Conservation (phyloP, 1,140 invertebrate species). For the Calliopsis andreniformis region DNA sequence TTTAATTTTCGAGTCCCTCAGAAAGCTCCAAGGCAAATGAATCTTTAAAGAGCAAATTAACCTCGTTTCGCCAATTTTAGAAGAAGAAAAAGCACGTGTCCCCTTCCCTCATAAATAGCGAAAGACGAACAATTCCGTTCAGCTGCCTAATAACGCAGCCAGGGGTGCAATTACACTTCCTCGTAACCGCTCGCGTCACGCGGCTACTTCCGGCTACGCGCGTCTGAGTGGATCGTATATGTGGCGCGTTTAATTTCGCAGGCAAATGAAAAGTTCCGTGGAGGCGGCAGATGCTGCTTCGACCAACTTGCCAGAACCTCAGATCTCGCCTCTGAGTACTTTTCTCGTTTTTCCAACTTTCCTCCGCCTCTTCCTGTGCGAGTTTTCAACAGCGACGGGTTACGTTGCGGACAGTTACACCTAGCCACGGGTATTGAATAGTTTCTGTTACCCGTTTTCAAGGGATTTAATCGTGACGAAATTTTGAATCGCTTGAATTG, state of each 20-base stretch:
- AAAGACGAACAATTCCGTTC: background rate
- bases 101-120: background rate
- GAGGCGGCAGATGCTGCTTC: constrained; percentile 33
- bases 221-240: constrained; percentile 38
- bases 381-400: background rate
- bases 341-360: constrained; percentile 42
- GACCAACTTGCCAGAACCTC: background rate
- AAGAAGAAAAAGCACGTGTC: background rate
- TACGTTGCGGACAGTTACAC: too few species aligned
- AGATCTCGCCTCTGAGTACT: constrained; percentile 27
- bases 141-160: background rate
- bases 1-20: too few species aligned
- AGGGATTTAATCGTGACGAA: too few species aligned
- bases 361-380: too few species aligned
- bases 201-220: constrained; percentile 9
- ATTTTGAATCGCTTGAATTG: too few species aligned
- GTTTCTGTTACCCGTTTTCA: too few species aligned
- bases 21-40: too few species aligned
- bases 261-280: constrained; percentile 61
- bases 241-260: constrained; percentile 56
- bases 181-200: constrained; percentile 30
- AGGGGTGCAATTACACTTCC: constrained; percentile 14
- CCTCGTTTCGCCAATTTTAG: too few species aligned
- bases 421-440: too few species aligned
- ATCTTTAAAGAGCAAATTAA: too few species aligned